Base-by-base conservation (phyloP, 2,113 vertebrate genomes). In the Leiothrix lutea region DNA sequence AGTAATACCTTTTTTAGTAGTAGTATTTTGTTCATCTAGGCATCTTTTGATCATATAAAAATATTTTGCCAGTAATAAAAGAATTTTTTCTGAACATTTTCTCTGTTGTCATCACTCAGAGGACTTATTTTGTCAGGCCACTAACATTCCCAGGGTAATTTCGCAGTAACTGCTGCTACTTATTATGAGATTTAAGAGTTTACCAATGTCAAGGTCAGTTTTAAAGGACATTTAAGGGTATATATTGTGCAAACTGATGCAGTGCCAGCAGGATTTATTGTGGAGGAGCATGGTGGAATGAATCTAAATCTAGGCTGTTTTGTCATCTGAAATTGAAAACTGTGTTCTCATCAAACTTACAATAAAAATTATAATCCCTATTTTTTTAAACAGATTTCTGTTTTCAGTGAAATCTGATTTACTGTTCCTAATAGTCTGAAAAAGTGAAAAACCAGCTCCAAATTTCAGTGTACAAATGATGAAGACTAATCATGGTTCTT, bases 1-100 rank as follows among this genome's bases (percentile, higher is more conserved):
- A 1, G 2, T 16, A 67, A 58, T 40, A 19, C 0, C 0, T 14
- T 87, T 62, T n/a, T 48, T 20, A 42, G 3, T 36, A 51, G 24
- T 3, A 86, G 29, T 36, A 60, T 38, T 74, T 33, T 58, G 4
- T 73, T 90, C 14, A 56, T 40, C 12, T 31, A 66, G 4, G 1
- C 3, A 50, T 60, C 25, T 75, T 79, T 54, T 33, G 20, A 54
- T 14, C 15, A 47, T 60, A 35, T 24, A 3, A 81, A 84, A 67
- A 35, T n/a, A 66, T 44, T 83, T 90, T 65, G 2, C 5, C 7
- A 26, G 44, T 14, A 69, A 62, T 29, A 26, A 17, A 54, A 45
- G 5, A 85, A 91, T 78, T 36, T 8, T 15, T 25, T 3, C 6
- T 66, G 25, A 36, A 45, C 21, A 5, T 51, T 74, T 86, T 56